A percentile compares a stretch with the other conserved stretches of the same genome.
Conservation (phyloP, 2,113 vertebrate species). For the Micronisus gabar region DNA sequence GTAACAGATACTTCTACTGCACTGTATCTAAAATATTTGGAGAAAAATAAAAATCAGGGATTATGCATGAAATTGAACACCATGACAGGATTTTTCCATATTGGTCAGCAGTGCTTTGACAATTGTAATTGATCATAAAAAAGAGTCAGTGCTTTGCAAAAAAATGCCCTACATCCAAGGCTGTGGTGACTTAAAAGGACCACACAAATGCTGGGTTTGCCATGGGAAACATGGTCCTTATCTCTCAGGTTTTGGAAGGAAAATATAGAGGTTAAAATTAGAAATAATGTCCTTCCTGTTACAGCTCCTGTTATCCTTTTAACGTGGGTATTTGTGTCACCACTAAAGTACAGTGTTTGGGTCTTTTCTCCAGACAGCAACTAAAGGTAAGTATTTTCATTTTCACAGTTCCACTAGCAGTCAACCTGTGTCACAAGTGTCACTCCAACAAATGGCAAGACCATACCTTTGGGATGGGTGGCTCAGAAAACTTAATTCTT, state of each 20-base stretch:
- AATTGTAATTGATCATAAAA: not conserved
- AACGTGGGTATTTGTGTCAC: not conserved
- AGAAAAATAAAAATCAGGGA: not conserved
- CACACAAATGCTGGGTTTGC: not conserved
- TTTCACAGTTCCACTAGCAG: not conserved
- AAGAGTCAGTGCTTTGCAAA: not conserved
- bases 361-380: not conserved
- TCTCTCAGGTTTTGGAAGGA: not conserved
- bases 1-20: not conserved
- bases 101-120: not conserved
- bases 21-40: not conserved
- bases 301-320: not conserved
- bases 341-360: not conserved
- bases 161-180: not conserved
- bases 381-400: not conserved
- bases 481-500: not conserved
- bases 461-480: not conserved
- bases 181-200: not conserved
- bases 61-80: not conserved
- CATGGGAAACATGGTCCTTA: not conserved
- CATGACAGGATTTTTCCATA: accelerated
- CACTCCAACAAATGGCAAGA: not conserved
- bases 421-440: not conserved
- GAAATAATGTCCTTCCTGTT: not conserved
- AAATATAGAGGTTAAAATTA: not conserved